phyloP scores from a whole-genome alignment of 2,888 invertebrate species.

The Pilophorus perplexus region DNA sequence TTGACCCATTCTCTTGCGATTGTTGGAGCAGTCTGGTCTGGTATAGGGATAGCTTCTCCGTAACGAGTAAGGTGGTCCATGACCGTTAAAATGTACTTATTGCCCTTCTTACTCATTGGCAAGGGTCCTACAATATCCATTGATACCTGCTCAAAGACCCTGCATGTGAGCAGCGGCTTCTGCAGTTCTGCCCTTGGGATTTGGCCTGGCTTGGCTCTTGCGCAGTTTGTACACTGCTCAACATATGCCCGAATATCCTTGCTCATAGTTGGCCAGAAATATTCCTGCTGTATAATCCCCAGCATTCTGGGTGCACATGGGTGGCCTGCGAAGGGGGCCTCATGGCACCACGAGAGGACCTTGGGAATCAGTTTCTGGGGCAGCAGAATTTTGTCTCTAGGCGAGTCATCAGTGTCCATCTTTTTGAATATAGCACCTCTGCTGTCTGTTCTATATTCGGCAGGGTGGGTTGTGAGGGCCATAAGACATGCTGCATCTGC shows the following conservation, averaged over 20 bases:
- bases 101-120: constrained; percentile 49
- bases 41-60: constrained; percentile 49
- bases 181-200: no score
- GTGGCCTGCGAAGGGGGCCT: constrained; percentile 48
- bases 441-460: no score
- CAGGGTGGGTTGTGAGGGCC: no score
- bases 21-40: constrained; percentile 50
- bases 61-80: constrained; percentile 49
- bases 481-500: no score
- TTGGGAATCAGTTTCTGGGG: no score
- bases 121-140: constrained; percentile 51
- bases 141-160: constrained; percentile 50
- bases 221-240: constrained; percentile 50
- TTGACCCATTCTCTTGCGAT: constrained; percentile 50
- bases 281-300: constrained; percentile 47
- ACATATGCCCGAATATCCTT: constrained; percentile 50
- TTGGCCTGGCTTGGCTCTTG: not conserved
- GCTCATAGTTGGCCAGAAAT: constrained; percentile 51
- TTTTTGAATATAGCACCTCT: no score
- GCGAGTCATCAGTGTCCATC: no score
- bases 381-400: no score
- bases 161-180: no score
- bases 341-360: no score
- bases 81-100: constrained; percentile 51
- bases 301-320: constrained; percentile 49